Evolutionary conservation across 2,888 invertebrate species (phyloP), one percentile per base, ranked within the genome.

Genomic region (Parnassius glacialis): DNA sequence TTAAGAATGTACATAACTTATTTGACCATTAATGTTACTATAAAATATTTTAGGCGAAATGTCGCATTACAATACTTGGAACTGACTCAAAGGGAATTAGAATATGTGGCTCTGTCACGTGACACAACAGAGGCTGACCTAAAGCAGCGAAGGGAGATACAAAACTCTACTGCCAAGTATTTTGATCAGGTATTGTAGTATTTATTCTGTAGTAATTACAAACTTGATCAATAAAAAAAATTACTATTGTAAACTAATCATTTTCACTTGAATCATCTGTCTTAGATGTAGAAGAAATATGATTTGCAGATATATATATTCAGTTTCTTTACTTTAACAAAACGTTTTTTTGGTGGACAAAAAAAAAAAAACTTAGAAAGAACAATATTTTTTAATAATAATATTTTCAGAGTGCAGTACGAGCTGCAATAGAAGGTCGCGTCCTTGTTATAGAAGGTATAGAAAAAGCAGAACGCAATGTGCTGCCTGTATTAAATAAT

Each of bases 91-190:
- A 92, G 97, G 59, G 99, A 99, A 90, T 90, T 96, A 57, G 99
- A 99, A 82, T 99, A 98, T 87, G 95, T 99, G 34, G 95, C 98
- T 0, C 89, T 99, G 16, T 98, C 98, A 41, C 92, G 99, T 68
- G 99, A 99, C 79, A 98, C 99, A 0, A 99, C 99, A 0, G 99
- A 99, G 85, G 96, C 98, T 5, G 99, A 99, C 85, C 92, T 99
- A 41, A 99, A 99, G 81, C 99, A 99, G 82, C 92, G 99, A 57
- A 92, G 99, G 69, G 99, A 99, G 87, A 98, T 99, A 61, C 93
- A 94, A 67, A 92, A 93, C 61, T 97, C 97, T 16, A 97, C 96
- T 47, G 98, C 98, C 0, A 94, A 94, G 76, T 99, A 98, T 87
- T 95, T 97, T 81, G 98, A 99, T 90, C 97, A 98, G 93, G 97